Evolutionary conservation across 1,140 invertebrate genomes (phyloP).

Genomic region (Melipona quadrifasciata): DNA sequence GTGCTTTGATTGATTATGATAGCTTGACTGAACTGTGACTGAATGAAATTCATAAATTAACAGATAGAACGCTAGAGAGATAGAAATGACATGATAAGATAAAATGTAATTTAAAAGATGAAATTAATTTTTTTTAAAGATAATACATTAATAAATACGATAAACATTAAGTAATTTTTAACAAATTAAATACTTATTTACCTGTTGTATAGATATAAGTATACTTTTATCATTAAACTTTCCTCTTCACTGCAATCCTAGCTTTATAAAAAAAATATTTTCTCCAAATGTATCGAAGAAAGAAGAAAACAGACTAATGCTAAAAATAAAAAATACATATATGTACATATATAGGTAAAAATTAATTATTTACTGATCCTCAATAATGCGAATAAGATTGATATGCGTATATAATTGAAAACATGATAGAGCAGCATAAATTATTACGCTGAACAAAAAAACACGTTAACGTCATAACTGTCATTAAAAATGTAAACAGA

Average conservation of each 20-base stretch:
- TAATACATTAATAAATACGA: background rate
- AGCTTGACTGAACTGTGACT: too few species aligned
- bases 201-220: background rate
- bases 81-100: background rate
- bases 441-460: background rate
- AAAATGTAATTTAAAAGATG: background rate
- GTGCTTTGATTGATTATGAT: background rate
- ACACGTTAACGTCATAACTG: background rate
- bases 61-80: background rate
- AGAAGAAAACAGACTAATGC: background rate
- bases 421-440: background rate
- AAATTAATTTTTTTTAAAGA: background rate
- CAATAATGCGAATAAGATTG: background rate
- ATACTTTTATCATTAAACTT: background rate
- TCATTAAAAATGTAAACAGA: background rate
- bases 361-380: too few species aligned
- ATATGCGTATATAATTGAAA: background rate
- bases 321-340: background rate
- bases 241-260: background rate
- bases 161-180: background rate
- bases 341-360: background rate
- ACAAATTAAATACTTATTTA: background rate
- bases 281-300: background rate
- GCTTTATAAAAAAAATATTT: background rate
- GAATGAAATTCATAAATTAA: background rate